These are phyloP conservation scores for Diarsia brunnea DNA, from an alignment of 2,888 invertebrate genomes.

Conservation along the genomic window DNA sequence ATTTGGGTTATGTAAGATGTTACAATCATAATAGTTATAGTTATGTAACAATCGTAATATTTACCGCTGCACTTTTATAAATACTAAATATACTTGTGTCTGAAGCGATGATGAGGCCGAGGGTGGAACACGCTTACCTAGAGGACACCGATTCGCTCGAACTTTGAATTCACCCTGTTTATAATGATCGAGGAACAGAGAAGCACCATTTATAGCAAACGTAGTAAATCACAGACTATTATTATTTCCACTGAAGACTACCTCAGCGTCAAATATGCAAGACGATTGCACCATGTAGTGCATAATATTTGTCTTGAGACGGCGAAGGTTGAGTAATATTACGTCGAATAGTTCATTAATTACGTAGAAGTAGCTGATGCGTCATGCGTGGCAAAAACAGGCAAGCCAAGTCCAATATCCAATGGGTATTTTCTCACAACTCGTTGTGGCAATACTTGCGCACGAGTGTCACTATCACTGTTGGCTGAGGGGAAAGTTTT, in stretches of 20 bases:
- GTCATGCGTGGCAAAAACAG: conserved; percentile 8
- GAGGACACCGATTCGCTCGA: no score
- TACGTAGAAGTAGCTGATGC: conserved; percentile 11
- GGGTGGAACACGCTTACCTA: no score
- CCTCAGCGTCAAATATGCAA: neutral
- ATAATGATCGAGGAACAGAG: no score
- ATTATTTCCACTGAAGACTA: neutral
- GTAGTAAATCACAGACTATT: neutral
- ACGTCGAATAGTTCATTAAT: neutral
- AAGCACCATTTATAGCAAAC: neutral
- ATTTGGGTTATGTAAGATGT: conserved; percentile 16
- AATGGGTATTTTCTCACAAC: neutral
- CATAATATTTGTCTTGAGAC: neutral
- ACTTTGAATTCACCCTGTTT: no score
- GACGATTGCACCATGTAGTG: neutral
- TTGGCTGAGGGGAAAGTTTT: conserved; percentile 44
- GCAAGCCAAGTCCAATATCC: neutral
- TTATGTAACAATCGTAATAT: no score
- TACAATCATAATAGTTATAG: neutral
- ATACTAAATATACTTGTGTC: no score
- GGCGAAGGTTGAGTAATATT: neutral
- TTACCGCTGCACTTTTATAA: no score
- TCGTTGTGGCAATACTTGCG: conserved; percentile 2
- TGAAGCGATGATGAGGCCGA: no score
- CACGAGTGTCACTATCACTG: conserved; percentile 6